phyloP scores from a whole-genome alignment of 2,888 invertebrate genomes.

The Rhingia rostrata region DNA sequence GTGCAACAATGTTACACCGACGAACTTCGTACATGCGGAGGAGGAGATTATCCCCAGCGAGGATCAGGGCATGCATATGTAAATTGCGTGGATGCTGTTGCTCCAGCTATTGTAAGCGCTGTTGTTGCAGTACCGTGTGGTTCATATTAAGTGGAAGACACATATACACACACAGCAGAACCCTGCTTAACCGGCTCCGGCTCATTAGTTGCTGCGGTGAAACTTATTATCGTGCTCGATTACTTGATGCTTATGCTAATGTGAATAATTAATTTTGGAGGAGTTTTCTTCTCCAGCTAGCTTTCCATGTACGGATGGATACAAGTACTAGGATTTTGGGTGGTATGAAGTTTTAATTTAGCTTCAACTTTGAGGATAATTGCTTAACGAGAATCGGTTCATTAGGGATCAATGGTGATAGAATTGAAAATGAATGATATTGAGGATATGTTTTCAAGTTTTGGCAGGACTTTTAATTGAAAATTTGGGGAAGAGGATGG shows the following conservation, averaged over 20 bases:
- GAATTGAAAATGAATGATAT: not conserved
- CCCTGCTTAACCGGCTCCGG: constrained; percentile 59
- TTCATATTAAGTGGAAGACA: constrained; percentile 66
- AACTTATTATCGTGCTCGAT: constrained; percentile 73
- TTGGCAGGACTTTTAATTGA: constrained; percentile 16
- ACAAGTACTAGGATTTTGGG: constrained; percentile 7
- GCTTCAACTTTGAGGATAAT: constrained; percentile 32
- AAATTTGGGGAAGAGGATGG: not conserved
- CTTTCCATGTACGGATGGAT: not conserved
- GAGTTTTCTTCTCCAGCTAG: constrained; percentile 30
- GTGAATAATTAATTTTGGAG: constrained; percentile 69
- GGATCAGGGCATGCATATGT: constrained; percentile 51
- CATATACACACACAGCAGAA: constrained; percentile 3
- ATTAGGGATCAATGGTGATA: constrained; percentile 47
- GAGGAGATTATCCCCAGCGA: constrained; percentile 39
- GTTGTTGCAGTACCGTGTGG: constrained; percentile 32
- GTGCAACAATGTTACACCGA: constrained; percentile 67
- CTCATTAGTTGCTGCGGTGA: constrained; percentile 70
- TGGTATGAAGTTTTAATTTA: constrained; percentile 55
- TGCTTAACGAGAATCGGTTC: constrained; percentile 64
- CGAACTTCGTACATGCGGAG: constrained; percentile 36
- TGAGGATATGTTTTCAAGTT: constrained; percentile 2
- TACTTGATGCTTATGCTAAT: constrained; percentile 73
- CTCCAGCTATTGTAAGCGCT: constrained; percentile 2
- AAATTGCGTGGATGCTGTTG: constrained; percentile 46